Base-by-base conservation (phyloP, 2,797 vertebrate species). In the Pelodytes ibericus region DNA sequence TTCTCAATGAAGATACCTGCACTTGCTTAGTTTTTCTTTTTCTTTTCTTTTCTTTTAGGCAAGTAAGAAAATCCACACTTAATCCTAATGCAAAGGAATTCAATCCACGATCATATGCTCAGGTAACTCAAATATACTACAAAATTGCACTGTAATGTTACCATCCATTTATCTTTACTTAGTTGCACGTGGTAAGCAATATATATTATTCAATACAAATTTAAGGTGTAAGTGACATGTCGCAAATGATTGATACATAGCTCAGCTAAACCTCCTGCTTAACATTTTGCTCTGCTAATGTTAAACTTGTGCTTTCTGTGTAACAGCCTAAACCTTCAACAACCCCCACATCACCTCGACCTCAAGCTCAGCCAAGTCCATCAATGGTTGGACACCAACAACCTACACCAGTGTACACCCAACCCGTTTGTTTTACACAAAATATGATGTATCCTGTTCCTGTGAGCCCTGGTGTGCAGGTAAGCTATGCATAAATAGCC, bases 81-180 rank as follows among this genome's bases (percentile, higher is more conserved):
- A 99, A 99, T 87, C 98, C 98, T 59, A 99, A 99, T 77, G 98
- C 98, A 76, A 97, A 99, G 84, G 98, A 99, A 82, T 99, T 99
- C 89, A 99, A 99, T 85, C 97, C 97, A 80, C 93, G 97, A 74
- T 91, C 92, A 79, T 97, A 98, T 82, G 89, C 95, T 80, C 96
- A 96, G 87, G 97, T 99, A 86, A 91, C 33, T 36, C n/a, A n/a
- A n/a, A n/a, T n/a, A n/a, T n/a, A n/a, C n/a, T n/a, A n/a, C n/a
- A n/a, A n/a, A n/a, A n/a, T n/a, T n/a, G n/a, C n/a, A n/a, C n/a
- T n/a, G n/a, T n/a, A n/a, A n/a, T n/a, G n/a, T n/a, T n/a, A n/a
- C n/a, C n/a, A n/a, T n/a, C n/a, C n/a, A n/a, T n/a, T n/a, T n/a
- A n/a, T n/a, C n/a, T n/a, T n/a, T n/a, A n/a, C n/a, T n/a, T n/a